Percentiles rank a stretch among this genome's conserved stretches.
Conservation (phyloP, 2,797 vertebrate genomes). For the Bucorvus abyssinicus region DNA sequence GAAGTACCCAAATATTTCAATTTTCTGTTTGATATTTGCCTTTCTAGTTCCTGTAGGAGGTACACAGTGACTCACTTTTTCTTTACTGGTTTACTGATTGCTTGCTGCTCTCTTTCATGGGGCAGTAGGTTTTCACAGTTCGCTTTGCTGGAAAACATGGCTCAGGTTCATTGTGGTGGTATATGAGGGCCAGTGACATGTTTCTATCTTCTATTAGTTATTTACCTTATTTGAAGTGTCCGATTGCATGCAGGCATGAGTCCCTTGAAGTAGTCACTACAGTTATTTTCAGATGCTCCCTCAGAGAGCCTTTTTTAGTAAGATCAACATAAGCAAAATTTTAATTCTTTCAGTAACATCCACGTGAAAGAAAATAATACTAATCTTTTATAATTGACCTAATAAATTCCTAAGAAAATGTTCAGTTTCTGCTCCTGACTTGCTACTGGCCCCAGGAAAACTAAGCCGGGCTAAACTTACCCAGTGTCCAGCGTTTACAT, state of each 20-base stretch:
- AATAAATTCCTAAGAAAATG: background rate
- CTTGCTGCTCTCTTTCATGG: background rate
- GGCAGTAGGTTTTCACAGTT: background rate
- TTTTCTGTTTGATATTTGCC: background rate
- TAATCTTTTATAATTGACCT: background rate
- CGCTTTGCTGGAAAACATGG: background rate
- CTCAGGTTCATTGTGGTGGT: background rate
- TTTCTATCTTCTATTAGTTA: background rate
- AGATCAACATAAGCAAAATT: background rate
- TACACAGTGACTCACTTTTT: slow-evolving; percentile 49
- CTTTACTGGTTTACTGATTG: slow-evolving; percentile 30
- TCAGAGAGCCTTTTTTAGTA: background rate
- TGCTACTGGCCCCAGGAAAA: background rate
- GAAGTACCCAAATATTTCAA: background rate
- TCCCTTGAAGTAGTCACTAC: background rate
- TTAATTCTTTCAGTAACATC: background rate
- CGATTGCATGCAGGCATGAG: background rate
- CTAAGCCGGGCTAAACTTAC: background rate
- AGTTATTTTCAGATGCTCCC: background rate
- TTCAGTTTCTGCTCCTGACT: background rate
- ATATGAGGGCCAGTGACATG: background rate
- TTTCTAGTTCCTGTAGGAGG: slow-evolving; percentile 43
- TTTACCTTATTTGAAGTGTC: background rate
- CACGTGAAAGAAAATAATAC: background rate
- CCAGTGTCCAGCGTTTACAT: background rate